Evolutionary conservation across 2,113 vertebrate genomes (phyloP).

Genomic region (Carassius gibelio): DNA sequence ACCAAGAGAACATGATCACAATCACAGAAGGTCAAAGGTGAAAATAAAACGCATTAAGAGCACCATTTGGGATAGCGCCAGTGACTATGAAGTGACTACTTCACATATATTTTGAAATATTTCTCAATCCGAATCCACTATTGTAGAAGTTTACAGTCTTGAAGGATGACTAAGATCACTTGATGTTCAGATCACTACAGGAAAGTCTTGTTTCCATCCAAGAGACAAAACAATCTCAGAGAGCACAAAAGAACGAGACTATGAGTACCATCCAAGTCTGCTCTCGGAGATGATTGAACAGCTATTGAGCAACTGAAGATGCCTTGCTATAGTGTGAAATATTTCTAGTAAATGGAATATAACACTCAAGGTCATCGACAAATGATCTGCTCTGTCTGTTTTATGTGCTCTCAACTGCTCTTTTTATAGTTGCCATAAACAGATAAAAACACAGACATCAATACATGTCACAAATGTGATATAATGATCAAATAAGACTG

Average conservation of each 20-base stretch:
- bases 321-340: conserved; percentile 11
- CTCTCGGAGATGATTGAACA: conserved; percentile 3
- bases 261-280: not conserved
- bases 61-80: not conserved
- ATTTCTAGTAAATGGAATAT: conserved; percentile 11
- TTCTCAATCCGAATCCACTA: not conserved
- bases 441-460: conserved; percentile 5
- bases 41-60: not conserved
- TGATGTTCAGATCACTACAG: conserved; percentile 30
- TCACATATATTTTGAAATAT: not conserved
- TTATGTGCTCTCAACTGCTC: not conserved
- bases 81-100: not conserved
- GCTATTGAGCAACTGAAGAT: not conserved
- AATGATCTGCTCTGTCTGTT: conserved; percentile 1
- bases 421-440: not conserved
- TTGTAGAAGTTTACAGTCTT: conserved; percentile 20
- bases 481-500: too few relatives aligned
- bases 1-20: conserved; percentile 36
- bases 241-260: conserved; percentile 17
- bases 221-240: conserved; percentile 17
- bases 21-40: not conserved
- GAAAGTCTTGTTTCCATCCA: conserved; percentile 25
- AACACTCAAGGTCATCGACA: conserved; percentile 11
- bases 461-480: not conserved
- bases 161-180: conserved; percentile 37